These are phyloP conservation scores for Amphilophus citrinellus DNA, from an alignment of 2,113 vertebrate species.

Conservation along the genomic window DNA sequence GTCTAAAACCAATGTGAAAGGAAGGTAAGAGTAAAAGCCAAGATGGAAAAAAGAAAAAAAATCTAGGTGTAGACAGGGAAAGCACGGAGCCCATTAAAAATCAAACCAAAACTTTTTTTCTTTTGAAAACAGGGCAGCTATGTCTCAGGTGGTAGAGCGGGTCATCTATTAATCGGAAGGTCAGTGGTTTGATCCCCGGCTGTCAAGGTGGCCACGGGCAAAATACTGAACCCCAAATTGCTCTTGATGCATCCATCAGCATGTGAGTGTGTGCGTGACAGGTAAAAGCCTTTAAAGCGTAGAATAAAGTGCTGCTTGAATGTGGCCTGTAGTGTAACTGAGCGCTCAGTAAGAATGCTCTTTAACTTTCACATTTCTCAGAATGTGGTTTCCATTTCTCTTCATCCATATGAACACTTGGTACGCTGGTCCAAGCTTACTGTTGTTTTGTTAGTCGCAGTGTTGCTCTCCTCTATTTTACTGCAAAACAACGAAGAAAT, in stretches of 20 bases:
- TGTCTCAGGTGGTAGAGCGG: not conserved
- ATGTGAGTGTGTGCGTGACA: not conserved
- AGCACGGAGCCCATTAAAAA: constrained; percentile 11
- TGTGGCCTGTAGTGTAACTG: not conserved
- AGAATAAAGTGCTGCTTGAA: not conserved
- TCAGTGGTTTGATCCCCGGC: not conserved
- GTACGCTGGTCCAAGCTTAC: not conserved
- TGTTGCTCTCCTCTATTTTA: not conserved
- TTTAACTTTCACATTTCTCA: not conserved
- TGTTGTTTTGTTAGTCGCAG: not conserved
- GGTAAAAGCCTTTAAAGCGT: constrained; percentile 6
- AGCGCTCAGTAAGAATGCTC: not conserved
- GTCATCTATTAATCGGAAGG: not conserved
- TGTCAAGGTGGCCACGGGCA: not conserved
- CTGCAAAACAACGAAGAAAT: not conserved
- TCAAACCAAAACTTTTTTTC: not conserved
- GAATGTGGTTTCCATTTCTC: not conserved
- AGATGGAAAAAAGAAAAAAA: not conserved
- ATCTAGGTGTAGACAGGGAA: not conserved
- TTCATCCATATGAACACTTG: not conserved
- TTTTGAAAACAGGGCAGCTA: rapidly evolving
- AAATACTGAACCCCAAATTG: not conserved
- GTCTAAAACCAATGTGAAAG: constrained; percentile 4
- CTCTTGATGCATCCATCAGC: not conserved
- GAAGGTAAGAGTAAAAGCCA: not conserved